phyloP scores from a whole-genome alignment of 2,888 invertebrate genomes.

The Yponomeuta evonymella region DNA sequence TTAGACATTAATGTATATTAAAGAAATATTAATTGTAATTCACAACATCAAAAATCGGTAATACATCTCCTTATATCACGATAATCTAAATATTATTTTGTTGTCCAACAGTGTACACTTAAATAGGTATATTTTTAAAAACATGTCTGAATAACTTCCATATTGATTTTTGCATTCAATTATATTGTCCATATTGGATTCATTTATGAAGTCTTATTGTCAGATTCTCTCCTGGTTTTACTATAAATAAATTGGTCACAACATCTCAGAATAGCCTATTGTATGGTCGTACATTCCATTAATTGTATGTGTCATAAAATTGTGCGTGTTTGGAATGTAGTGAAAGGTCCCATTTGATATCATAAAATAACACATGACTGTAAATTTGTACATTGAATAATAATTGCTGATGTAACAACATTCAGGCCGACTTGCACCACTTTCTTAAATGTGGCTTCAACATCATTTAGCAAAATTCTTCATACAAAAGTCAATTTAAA shows the following conservation, averaged over 20 bases:
- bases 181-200: not conserved
- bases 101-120: not conserved
- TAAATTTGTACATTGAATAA: too few species aligned
- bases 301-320: not conserved
- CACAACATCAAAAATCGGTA: not conserved
- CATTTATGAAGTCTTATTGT: not conserved
- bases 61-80: not conserved
- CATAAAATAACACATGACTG: too few species aligned
- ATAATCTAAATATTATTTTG: not conserved
- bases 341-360: not conserved
- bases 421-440: too few species aligned
- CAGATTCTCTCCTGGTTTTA: not conserved
- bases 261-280: too few species aligned
- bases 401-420: not conserved
- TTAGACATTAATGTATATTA: not conserved
- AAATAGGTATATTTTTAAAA: not conserved
- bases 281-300: too few species aligned
- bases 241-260: not conserved
- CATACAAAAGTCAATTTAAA: too few species aligned
- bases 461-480: too few species aligned
- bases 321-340: not conserved
- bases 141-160: not conserved
- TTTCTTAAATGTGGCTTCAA: too few species aligned
- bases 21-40: not conserved
- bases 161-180: not conserved